Percentiles rank a stretch among this genome's conserved stretches.
phyloP scores from a whole-genome alignment of 2,888 invertebrate species.

The Incurvaria masculella region DNA sequence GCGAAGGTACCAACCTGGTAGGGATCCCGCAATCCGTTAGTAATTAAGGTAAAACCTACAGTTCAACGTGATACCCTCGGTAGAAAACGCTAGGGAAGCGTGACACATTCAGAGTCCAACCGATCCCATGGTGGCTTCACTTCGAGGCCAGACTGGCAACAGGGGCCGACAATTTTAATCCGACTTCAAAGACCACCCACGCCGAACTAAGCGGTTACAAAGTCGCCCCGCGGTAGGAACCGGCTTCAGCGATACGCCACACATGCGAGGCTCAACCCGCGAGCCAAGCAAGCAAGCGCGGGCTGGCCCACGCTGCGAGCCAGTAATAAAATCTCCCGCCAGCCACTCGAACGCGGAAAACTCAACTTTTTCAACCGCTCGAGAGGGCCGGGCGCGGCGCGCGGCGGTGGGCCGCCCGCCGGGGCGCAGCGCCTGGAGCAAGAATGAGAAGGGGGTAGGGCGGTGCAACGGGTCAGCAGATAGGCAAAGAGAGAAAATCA shows the following conservation, averaged over 20 bases:
- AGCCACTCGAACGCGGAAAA: not conserved
- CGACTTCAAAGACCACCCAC: too few species aligned
- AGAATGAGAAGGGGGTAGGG: slow-evolving; percentile 20
- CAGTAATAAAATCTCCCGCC: slow-evolving; percentile 50
- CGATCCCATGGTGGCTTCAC: too few species aligned
- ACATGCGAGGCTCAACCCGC: not conserved
- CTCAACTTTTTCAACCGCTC: slow-evolving; percentile 34
- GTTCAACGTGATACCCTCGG: too few species aligned
- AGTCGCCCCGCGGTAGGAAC: not conserved
- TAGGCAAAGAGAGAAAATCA: slow-evolving; percentile 16
- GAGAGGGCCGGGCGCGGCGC: slow-evolving; percentile 57
- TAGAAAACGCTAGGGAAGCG: too few species aligned
- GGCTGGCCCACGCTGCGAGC: slow-evolving; percentile 6
- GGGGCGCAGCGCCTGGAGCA: slow-evolving; percentile 4
- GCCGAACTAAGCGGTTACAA: too few species aligned
- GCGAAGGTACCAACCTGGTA: too few species aligned
- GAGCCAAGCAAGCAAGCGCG: not conserved
- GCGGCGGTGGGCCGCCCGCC: slow-evolving; percentile 31
- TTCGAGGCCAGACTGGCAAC: too few species aligned
- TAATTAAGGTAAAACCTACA: too few species aligned
- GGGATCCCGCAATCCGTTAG: too few species aligned
- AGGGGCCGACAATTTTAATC: too few species aligned
- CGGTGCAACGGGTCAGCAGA: slow-evolving; percentile 35
- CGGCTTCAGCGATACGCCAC: slow-evolving; percentile 29
- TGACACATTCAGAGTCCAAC: too few species aligned